phyloP scores from a whole-genome alignment of 2,888 invertebrate genomes.

The Cephus rjabovi region DNA sequence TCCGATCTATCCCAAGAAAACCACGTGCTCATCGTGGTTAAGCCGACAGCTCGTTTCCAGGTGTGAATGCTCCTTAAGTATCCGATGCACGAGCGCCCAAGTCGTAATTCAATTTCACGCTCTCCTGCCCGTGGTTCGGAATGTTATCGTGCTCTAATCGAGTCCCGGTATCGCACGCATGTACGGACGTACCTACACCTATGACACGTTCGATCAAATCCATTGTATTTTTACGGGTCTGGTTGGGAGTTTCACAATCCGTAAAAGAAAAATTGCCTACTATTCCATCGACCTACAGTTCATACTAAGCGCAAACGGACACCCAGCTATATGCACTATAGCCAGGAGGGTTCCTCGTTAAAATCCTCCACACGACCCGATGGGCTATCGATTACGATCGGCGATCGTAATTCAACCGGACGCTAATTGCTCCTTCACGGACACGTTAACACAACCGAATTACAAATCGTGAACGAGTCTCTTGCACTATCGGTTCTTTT shows the following conservation, averaged over 20 bases:
- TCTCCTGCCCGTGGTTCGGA: constrained; percentile 38
- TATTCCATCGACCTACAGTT: not conserved
- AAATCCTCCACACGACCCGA: not conserved
- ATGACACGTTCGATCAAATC: not conserved
- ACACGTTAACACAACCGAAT: not conserved
- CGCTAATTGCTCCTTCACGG: not conserved
- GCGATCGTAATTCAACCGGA: not conserved
- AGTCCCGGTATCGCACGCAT: constrained; percentile 28
- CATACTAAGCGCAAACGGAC: not conserved
- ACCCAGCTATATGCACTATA: not conserved
- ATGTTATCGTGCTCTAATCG: constrained; percentile 41
- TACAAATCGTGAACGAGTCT: not conserved
- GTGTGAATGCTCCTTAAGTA: constrained; percentile 19
- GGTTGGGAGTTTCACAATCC: not conserved
- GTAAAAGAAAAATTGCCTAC: not conserved
- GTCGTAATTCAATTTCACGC: constrained; percentile 52
- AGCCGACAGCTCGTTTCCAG: constrained; percentile 1
- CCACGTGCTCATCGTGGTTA: not conserved
- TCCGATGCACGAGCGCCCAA: constrained; percentile 30
- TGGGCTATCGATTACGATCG: not conserved
- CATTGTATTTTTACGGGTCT: not conserved
- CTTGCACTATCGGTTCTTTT: not conserved
- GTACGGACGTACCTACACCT: not conserved
- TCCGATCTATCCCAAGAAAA: not conserved
- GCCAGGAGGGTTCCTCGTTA: not conserved